Evolutionary conservation across 64 coral and sea anemone species (phyloP).

Genomic region (Trachythela sp.): DNA sequence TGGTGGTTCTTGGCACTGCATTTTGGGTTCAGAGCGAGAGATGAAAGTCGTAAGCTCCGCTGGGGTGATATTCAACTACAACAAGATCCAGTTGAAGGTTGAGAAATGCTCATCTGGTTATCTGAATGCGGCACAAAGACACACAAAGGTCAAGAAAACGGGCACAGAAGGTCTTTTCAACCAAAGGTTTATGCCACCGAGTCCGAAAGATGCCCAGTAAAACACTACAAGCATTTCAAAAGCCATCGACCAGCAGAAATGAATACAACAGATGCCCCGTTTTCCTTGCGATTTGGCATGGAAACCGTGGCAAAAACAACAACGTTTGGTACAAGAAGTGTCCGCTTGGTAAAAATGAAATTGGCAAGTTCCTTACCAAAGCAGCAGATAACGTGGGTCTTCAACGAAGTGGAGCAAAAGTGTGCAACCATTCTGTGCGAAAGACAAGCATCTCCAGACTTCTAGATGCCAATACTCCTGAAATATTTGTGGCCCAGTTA

Average conservation of each 20-base stretch:
- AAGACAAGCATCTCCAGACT: conserved; percentile 50
- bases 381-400: conserved; percentile 42
- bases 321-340: conserved; percentile 53
- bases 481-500: conserved; percentile 54
- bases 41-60: conserved; percentile 41
- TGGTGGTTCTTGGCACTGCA: conserved; percentile 46
- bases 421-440: conserved; percentile 45
- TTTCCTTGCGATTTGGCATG: conserved; percentile 55
- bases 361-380: conserved; percentile 48
- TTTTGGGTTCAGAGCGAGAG: conserved; percentile 48
- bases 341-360: conserved; percentile 55
- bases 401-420: conserved; percentile 31
- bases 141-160: conserved; percentile 37
- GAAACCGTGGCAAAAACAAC: background rate
- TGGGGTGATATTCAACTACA: conserved; percentile 48
- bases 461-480: conserved; percentile 55
- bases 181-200: conserved; percentile 47
- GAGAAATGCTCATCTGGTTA: conserved; percentile 54
- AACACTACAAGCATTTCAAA: conserved; percentile 54
- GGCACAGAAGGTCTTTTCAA: conserved; percentile 41
- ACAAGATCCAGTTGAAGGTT: conserved; percentile 31
- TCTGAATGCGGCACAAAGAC: conserved; percentile 55
- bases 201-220: conserved; percentile 39
- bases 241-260: conserved; percentile 52
- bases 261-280: conserved; percentile 47